Base-by-base conservation (phyloP, 2,113 vertebrate genomes). In the Xenopus laevis region DNA sequence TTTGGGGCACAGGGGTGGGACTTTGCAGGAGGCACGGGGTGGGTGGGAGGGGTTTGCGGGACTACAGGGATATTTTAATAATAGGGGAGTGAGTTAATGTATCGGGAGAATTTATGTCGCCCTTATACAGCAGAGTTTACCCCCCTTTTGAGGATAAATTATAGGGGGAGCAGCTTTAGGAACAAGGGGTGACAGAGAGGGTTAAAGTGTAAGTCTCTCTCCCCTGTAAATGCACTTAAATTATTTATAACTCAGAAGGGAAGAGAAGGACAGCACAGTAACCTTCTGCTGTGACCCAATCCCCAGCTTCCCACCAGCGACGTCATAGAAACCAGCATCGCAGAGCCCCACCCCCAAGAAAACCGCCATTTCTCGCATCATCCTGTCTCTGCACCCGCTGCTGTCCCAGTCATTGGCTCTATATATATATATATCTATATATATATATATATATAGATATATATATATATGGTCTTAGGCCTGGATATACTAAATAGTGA, bases 141-240 rank as follows among this genome's bases (percentile, higher is more conserved):
- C 11, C 11, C 47, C 47, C 11, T 6, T 50, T 47, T 50, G 5
- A 13, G 47, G 11, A 50, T 12, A 50, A 50, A 4, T 50, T 23
- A 12, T 10, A 20, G 9, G 58, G 58, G 58, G n/a, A n/a, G n/a
- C n/a, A n/a, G n/a, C 47, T 50, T 10, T 11, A 23, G 20, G 58
- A 60, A 60, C 5, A 0, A 17, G 57, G 7, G 65, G 13, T 9
- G 27, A 16, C 1, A 10, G 58, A 76, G 52, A 40, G 45, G 65
- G 73, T 68, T 69, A 62, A 62, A 20, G 66, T 68, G 47, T 16
- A 15, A 20, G 72, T 55, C 73, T 76, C 65, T 76, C 73, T 40
- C 66, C 73, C 73, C 66, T 76, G 66, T 13, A 55, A 62, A 76
- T 76, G 73, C 73, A 76, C 73, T 76, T 76, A 76, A 76, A 76